Base-by-base conservation (phyloP, 2,888 invertebrate species). In the Ceriagrion tenellum region DNA sequence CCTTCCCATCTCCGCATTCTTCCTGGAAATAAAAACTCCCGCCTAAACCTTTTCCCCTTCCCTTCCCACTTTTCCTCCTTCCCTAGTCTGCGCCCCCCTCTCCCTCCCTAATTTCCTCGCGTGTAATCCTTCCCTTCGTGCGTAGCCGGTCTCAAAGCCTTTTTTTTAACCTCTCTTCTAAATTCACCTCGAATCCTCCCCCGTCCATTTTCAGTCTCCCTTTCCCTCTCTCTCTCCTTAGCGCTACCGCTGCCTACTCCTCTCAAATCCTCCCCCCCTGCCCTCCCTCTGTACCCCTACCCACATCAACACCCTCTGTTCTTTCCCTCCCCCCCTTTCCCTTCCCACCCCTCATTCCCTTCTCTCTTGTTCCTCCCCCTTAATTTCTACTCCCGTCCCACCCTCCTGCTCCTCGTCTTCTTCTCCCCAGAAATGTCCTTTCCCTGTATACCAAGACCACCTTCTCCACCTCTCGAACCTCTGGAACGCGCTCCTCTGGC, bases 71-170 rank as follows among this genome's bases (percentile, higher is more conserved):
- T 20, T 16, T 6, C 55, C 20, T 55, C 89, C 55, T n/a, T 55
- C 55, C n/a, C n/a, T n/a, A 13, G 26, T 35, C 88, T 16, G 18
- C 0, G 47, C 6, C 40, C 18, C 35, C 18, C 35, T 35, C 40
- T 35, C 63, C 91, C 8, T 35, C 56, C 90, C 40, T 91, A 91
- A 91, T 91, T 91, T 91, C 91, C 63, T 55, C 91, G 40, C 63
- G 91, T 91, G 91, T 91, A 91, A 91, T 91, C 63, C 40, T 63
- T 63, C 63, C 91, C 40, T 69, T 91, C 91, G 91, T 91, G 91
- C 91, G 91, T 91, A 40, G 40, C 55, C 35, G 56, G 90, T 59
- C 90, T 56, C 90, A 90, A 90, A 90, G 56, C 90, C 90, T 59
- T 59, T 59, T 59, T 90, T 47, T 47, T 59, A 3, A 13, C n/a